Base-by-base conservation (phyloP, 2,797 vertebrate species). In the Rhadinocentrus ornatus region DNA sequence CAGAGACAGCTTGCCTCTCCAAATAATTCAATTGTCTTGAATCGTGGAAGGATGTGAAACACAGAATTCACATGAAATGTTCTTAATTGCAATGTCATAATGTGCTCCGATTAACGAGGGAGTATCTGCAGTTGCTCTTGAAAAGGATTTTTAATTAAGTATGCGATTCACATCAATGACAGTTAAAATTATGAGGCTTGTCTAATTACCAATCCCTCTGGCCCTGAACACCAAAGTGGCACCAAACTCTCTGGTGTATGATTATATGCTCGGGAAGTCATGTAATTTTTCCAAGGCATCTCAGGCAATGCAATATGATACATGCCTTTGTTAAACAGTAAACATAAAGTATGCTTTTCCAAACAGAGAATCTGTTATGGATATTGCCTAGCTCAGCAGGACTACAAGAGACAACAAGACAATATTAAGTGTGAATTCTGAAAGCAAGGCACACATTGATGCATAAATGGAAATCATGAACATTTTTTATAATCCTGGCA, bases 71-170 rank as follows among this genome's bases (percentile, higher is more conserved):
- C 76, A 53, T 56, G 37, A 74, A 75, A 71, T 71, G 0, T 69
- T 87, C 64, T 86, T 88, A 86, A 90, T 90, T 85, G 80, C 73
- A 66, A 79, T 75, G 74, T 86, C 67, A 75, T 77, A 78, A 80
- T 78, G 63, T 44, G 50, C 67, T 80, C 50, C 74, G 74, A 84
- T 83, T 84, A 76, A 77, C 58, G 63, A 65, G 73, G 68, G 79
- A 68, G 71, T 80, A 75, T 69, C 66, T 69, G 78, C 66, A 81
- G 73, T 84, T 77, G 82, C 65, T 82, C 71, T 76, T 73, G 61
- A 83, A 86, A 80, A 75, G 71, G 57, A 20, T 54, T 84, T 77
- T 79, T 85, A 87, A 86, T 86, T 73, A 86, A 73, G 83, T 83
- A 85, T 73, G 77, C 75, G 71, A 89, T 86, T 85, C 84, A 71